Percentiles rank a stretch among this genome's conserved stretches.
These are phyloP conservation scores for Encarsia formosa DNA, from an alignment of 2,888 invertebrate genomes.

Conservation along the genomic window DNA sequence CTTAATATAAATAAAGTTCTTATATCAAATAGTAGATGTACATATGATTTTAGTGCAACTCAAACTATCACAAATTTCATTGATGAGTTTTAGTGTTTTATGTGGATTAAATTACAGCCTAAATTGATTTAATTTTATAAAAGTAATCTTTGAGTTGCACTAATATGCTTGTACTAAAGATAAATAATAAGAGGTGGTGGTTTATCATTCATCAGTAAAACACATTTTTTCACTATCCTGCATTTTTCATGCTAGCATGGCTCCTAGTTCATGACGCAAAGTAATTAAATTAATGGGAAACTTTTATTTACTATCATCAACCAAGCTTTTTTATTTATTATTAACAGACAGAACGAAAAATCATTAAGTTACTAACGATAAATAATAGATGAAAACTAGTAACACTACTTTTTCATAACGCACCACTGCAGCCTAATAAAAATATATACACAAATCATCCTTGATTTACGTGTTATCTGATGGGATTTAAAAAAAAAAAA, in stretches of 20 bases:
- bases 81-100: too few relatives aligned
- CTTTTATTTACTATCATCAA: too few relatives aligned
- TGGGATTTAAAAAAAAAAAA: constrained; percentile 17
- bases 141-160: too few relatives aligned
- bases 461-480: constrained; percentile 4
- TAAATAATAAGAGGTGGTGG: too few relatives aligned
- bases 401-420: too few relatives aligned
- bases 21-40: background rate
- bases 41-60: background rate
- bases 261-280: constrained; percentile 18
- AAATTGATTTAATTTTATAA: too few relatives aligned
- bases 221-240: constrained; percentile 18
- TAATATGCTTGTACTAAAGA: too few relatives aligned
- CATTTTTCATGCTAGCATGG: constrained; percentile 20
- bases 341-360: background rate
- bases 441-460: constrained; percentile 9
- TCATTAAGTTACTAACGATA: constrained; percentile 3
- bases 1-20: constrained; percentile 1
- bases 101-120: too few relatives aligned
- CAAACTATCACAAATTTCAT: background rate
- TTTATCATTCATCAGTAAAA: constrained; percentile 1
- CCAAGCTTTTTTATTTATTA: too few relatives aligned
- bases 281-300: too few relatives aligned
- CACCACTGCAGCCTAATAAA: too few relatives aligned
- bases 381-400: constrained; percentile 15